A percentile compares a stretch with the other conserved stretches of the same genome.
Evolutionary conservation across 2,113 vertebrate species (phyloP).

Genomic region (Eulemur macaco): DNA sequence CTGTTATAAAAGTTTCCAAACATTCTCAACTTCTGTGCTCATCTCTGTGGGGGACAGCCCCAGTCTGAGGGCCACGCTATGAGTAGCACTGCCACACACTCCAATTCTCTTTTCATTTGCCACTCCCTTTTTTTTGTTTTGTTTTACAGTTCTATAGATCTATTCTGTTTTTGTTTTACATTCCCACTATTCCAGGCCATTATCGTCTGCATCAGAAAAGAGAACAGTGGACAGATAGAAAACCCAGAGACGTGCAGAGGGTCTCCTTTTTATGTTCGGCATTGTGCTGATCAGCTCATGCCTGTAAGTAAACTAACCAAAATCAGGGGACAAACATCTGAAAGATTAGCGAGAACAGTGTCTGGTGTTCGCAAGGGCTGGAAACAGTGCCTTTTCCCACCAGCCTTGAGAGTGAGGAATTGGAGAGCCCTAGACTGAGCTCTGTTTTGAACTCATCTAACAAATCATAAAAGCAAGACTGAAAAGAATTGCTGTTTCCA

Average conservation of each 20-base stretch:
- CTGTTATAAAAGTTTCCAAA: not conserved
- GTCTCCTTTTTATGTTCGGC: not conserved
- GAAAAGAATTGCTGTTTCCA: not conserved
- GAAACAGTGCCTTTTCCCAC: not conserved
- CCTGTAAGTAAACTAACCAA: not conserved
- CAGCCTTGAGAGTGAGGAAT: not conserved
- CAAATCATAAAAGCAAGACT: not conserved
- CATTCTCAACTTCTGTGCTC: no score
- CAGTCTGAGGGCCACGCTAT: accelerated
- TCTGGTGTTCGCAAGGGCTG: not conserved
- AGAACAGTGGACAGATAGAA: not conserved
- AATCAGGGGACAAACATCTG: accelerated
- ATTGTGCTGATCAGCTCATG: not conserved
- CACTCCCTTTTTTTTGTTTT: not conserved
- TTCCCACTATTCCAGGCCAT: not conserved
- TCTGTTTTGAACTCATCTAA: not conserved
- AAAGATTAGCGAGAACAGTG: not conserved
- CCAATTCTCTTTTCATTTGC: not conserved
- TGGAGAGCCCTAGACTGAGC: not conserved
- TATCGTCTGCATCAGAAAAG: not conserved
- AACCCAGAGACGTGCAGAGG: not conserved
- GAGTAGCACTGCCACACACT: no score
- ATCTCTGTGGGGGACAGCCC: not conserved
- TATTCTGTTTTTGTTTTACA: not conserved
- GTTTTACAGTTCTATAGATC: not conserved